Percentiles rank a stretch among this genome's conserved stretches.
phyloP scores from a whole-genome alignment of 2,113 vertebrate species.

The Chionis minor region DNA sequence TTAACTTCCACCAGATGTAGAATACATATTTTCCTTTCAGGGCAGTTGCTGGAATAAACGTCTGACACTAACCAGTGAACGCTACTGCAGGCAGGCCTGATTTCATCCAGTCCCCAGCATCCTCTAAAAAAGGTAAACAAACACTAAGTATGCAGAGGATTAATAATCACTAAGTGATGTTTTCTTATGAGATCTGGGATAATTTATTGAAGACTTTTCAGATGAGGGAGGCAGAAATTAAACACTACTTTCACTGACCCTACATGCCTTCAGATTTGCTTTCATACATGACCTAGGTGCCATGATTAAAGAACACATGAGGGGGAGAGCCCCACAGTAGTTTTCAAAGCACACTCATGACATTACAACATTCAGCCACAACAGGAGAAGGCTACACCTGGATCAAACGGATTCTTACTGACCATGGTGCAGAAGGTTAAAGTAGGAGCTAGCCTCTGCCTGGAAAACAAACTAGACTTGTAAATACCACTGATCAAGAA shows the following conservation, averaged over 20 bases:
- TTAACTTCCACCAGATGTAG: slow-evolving; percentile 46
- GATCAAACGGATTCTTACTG: neutral
- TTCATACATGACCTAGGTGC: neutral
- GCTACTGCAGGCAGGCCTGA: neutral
- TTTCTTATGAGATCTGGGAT: neutral
- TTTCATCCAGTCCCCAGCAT: neutral
- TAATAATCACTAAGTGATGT: neutral
- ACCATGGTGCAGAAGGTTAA: neutral
- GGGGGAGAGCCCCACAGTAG: neutral
- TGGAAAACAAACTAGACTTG: neutral
- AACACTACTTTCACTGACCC: neutral
- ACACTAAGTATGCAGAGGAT: neutral
- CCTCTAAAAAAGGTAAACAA: neutral
- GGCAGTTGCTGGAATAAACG: neutral
- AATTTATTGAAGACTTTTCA: neutral
- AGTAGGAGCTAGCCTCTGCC: neutral
- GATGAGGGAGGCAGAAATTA: neutral
- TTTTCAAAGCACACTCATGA: neutral
- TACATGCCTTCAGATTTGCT: neutral
- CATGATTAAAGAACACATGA: neutral
- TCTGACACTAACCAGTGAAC: neutral
- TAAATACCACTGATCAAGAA: neutral
- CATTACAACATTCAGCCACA: neutral
- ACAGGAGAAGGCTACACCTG: neutral
- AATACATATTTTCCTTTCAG: slow-evolving; percentile 12